Evolutionary conservation across 2,797 vertebrate species (phyloP), one percentile per base, ranked within the genome.

Genomic region (Lemur catta): DNA sequence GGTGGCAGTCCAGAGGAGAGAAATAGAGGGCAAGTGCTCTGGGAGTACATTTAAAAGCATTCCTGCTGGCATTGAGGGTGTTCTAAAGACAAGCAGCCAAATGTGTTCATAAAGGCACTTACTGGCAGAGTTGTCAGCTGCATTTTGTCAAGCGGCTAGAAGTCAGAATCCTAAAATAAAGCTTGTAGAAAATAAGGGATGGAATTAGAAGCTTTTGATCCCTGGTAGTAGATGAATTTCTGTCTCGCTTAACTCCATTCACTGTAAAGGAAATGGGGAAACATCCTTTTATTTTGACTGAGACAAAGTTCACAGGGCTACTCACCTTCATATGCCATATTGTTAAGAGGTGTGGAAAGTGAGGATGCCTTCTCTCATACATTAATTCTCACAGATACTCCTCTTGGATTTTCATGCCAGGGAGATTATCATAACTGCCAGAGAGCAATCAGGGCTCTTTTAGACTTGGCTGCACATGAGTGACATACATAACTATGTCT

Each of bases 31-130:
- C 48, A 63, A 26, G 7, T 41, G 55, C 69, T 82, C 74, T 96
- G 74, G 91, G 78, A 93, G 89, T 93, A 93, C 63, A 86, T 91
- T 75, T 85, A 48, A 95, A 95, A 94, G 82, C 12, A 35, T 78
- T 91, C 82, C 94, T 91, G 93, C 74, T 79, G n/a, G 69, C 61
- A 90, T 85, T 95, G 92, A 96, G 85, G 63, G 55, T 75, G 57
- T 90, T 91, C 81, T 79, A 63, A 93, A 79, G 89, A 89, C 57
- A 91, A 41, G 41, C 30, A 84, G 85, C 74, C 85, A 95, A 85
- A 91, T 94, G 14, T 93, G 93, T 89, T 84, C 93, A 50, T 24
- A 92, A 91, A 94, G 61, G 43, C 76, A 76, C 50, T 95, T 72
- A 63, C 63, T 52, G 55, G 63, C 59, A 35, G 67, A 78, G 35